Conservation (phyloP, 2,888 invertebrate genomes). For the Drosophila pseudotakahashii region DNA sequence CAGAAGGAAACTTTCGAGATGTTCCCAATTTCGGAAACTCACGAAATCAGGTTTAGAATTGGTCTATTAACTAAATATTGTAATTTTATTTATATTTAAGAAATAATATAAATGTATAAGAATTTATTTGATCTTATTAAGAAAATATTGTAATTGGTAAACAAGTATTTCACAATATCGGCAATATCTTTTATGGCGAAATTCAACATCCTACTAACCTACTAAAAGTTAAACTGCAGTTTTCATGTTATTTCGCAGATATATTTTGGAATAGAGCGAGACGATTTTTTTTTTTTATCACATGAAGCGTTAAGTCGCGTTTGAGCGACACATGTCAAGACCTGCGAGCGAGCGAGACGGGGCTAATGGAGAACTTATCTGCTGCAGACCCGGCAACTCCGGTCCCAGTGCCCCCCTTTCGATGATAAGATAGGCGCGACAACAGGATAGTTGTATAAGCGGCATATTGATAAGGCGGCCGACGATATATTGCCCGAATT, state of each 20-base stretch:
- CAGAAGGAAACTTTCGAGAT: conserved; percentile 29
- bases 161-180: too few relatives aligned
- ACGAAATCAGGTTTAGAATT: too few relatives aligned
- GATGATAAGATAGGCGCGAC: conserved; percentile 20
- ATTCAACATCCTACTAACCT: too few relatives aligned
- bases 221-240: background rate
- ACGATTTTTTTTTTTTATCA: conserved; percentile 11
- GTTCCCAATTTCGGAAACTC: conserved; percentile 9
- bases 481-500: conserved; percentile 13
- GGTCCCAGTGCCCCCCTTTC: background rate
- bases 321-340: conserved; percentile 31
- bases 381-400: conserved; percentile 4
- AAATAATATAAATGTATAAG: too few relatives aligned
- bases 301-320: conserved; percentile 13
- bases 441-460: conserved; percentile 31
- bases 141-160: too few relatives aligned
- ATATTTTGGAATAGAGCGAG: background rate
- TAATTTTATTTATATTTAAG: background rate
- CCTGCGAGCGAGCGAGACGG: background rate
- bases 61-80: background rate
- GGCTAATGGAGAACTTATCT: conserved; percentile 14
- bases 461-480: conserved; percentile 14
- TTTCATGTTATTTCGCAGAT: background rate
- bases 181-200: too few relatives aligned
- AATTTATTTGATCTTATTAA: too few relatives aligned